These are phyloP conservation scores for Melangyna quadrimaculata DNA, from an alignment of 2,888 invertebrate genomes.

Conservation along the genomic window DNA sequence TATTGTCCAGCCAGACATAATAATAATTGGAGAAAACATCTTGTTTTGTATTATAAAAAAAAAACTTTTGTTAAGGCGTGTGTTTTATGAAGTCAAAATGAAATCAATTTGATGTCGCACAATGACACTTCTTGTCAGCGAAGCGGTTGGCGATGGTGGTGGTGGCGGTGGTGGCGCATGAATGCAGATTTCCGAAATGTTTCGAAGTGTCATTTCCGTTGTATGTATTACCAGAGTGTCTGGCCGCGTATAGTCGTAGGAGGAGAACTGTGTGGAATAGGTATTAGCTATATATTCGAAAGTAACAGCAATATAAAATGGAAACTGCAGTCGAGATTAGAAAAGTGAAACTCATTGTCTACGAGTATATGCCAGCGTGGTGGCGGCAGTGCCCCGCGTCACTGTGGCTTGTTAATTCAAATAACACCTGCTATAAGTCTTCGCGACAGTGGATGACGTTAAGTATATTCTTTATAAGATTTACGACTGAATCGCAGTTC, in stretches of 20 bases:
- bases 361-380: neutral
- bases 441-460: constrained; percentile 1
- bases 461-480: constrained; percentile 42
- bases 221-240: constrained; percentile 45
- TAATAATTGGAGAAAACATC: constrained; percentile 59
- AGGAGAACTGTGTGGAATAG: neutral
- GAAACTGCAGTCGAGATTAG: constrained; percentile 48
- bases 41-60: constrained; percentile 33
- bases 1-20: neutral
- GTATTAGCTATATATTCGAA: constrained; percentile 37
- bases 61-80: neutral
- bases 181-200: constrained; percentile 61
- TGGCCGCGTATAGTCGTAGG: neutral
- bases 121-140: constrained; percentile 4
- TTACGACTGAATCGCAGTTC: constrained; percentile 23
- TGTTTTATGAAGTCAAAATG: constrained; percentile 40
- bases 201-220: constrained; percentile 65
- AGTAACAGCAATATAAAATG: constrained; percentile 34
- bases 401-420: constrained; percentile 36
- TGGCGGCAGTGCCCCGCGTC: neutral
- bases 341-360: constrained; percentile 61
- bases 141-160: constrained; percentile 4
- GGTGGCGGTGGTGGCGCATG: constrained; percentile 4
- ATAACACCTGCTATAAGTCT: constrained; percentile 45
- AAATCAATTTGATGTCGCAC: constrained; percentile 43